phyloP scores from a whole-genome alignment of 2,113 vertebrate genomes.

The Chionis minor region DNA sequence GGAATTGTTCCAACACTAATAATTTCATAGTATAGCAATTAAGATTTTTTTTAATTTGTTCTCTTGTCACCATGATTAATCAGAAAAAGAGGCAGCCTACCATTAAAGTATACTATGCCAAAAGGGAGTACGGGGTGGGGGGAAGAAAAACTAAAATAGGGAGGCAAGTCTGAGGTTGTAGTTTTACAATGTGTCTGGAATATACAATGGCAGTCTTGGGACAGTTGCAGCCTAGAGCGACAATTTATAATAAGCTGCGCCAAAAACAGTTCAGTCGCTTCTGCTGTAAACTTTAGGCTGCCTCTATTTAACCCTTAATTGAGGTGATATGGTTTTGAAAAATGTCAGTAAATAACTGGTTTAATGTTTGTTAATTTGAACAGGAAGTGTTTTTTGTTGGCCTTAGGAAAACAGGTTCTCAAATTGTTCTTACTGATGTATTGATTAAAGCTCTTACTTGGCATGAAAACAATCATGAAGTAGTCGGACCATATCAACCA shows the following conservation, averaged over 20 bases:
- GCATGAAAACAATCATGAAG: neutral
- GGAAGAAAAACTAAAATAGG: neutral
- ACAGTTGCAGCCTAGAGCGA: conserved; percentile 45
- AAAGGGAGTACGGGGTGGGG: neutral
- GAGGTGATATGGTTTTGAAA: neutral
- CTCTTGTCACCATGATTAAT: conserved; percentile 40
- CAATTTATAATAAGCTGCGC: neutral
- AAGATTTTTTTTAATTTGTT: conserved; percentile 9
- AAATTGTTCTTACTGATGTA: neutral
- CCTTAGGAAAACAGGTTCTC: neutral
- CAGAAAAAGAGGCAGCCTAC: conserved; percentile 29
- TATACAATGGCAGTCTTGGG: conserved; percentile 46
- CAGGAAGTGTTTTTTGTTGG: neutral
- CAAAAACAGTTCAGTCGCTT: conserved; percentile 27
- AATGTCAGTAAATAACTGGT: neutral
- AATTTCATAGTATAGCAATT: conserved; percentile 7
- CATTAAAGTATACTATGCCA: conserved; percentile 13
- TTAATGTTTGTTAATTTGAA: neutral
- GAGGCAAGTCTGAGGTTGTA: conserved; percentile 27
- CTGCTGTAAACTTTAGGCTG: conserved; percentile 10
- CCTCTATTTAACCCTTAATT: conserved; percentile 9
- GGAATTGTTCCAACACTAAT: conserved; percentile 20
- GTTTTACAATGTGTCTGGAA: conserved; percentile 36
- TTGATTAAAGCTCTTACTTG: neutral
- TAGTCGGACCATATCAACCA: neutral